A percentile compares a stretch with the other conserved stretches of the same genome.
phyloP scores from a whole-genome alignment of 2,888 invertebrate genomes.

The Caenorhabditis macrosperma region DNA sequence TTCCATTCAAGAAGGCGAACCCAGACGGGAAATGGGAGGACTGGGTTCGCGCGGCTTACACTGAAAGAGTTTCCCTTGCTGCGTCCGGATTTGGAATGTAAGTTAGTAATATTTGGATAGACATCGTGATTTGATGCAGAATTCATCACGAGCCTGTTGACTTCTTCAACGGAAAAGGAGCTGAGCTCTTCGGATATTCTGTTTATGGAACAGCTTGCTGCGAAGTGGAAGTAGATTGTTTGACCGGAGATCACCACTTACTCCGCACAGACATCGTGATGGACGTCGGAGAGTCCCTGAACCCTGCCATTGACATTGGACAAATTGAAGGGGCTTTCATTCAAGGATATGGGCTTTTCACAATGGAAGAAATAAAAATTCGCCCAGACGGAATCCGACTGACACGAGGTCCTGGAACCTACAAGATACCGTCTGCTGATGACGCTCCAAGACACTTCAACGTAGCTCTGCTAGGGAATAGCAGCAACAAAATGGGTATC shows the following conservation, averaged over 20 bases:
- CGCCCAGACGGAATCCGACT: slow-evolving; percentile 83
- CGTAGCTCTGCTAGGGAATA: slow-evolving; percentile 92
- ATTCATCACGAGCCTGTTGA: slow-evolving; percentile 74
- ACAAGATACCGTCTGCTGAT: slow-evolving; percentile 93
- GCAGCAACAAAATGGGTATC: slow-evolving; percentile 91
- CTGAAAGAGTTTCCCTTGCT: slow-evolving; percentile 87
- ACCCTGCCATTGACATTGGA: slow-evolving; percentile 96
- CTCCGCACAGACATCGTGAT: slow-evolving; percentile 93
- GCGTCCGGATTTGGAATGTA: slow-evolving; percentile 88
- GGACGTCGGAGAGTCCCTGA: slow-evolving; percentile 95
- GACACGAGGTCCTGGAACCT: slow-evolving; percentile 92
- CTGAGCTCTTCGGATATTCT: slow-evolving; percentile 88
- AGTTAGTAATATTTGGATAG: slow-evolving; percentile 25
- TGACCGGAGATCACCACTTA: slow-evolving; percentile 94
- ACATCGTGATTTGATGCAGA: slow-evolving; percentile 34
- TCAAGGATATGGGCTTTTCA: slow-evolving; percentile 94
- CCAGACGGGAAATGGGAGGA: slow-evolving; percentile 90
- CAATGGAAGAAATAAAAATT: slow-evolving; percentile 91
- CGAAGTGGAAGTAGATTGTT: slow-evolving; percentile 93
- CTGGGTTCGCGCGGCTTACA: slow-evolving; percentile 88
- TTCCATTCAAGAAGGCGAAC: slow-evolving; percentile 86
- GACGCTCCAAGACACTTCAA: slow-evolving; percentile 94
- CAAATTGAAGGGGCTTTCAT: slow-evolving; percentile 96
- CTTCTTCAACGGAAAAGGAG: slow-evolving; percentile 83
- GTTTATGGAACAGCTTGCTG: slow-evolving; percentile 90